phyloP scores from a whole-genome alignment of 2,888 invertebrate genomes.

The Rambutsinella grinnellia region DNA sequence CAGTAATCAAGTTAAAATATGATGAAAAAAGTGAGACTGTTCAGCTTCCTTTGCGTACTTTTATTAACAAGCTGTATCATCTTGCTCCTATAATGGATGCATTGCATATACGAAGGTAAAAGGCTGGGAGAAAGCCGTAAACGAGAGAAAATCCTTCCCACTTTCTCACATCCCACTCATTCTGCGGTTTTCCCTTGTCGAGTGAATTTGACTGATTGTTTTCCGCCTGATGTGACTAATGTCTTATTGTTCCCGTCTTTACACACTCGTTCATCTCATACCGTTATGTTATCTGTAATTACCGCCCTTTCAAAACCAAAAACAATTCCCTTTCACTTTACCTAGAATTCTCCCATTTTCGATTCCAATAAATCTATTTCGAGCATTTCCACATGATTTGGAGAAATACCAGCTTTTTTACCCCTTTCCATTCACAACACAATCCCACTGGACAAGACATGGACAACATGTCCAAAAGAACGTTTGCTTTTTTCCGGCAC shows the following conservation, averaged over 20 bases:
- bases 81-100: no score
- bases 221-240: conserved; percentile 31
- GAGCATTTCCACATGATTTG: background rate
- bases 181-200: conserved; percentile 4
- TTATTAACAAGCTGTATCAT: background rate
- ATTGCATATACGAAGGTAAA: no score
- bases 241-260: background rate
- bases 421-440: no score
- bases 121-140: no score
- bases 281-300: no score
- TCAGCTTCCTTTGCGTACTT: background rate
- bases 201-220: conserved; percentile 34
- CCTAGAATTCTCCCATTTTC: background rate
- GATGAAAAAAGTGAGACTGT: background rate
- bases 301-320: no score
- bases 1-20: conserved; percentile 31
- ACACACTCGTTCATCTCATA: background rate
- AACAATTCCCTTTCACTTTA: background rate
- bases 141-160: background rate
- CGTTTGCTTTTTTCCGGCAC: background rate
- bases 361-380: background rate
- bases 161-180: background rate
- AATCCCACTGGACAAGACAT: background rate
- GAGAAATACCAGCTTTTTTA: background rate
- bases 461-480: background rate